Conservation (phyloP, 2,888 invertebrate genomes). For the Strigamia crassipes region DNA sequence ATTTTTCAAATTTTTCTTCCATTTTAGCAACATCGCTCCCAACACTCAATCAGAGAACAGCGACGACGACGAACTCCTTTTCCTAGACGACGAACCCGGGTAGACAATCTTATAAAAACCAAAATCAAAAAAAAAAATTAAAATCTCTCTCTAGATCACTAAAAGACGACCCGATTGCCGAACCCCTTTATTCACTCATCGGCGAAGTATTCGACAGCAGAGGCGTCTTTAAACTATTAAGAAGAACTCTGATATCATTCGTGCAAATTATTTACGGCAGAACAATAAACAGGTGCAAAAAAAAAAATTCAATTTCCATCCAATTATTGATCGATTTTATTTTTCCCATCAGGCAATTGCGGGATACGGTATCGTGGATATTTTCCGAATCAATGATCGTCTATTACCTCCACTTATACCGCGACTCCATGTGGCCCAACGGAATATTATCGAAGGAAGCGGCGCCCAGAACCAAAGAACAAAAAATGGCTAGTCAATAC, state of each 20-base stretch:
- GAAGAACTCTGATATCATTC: conserved; percentile 85
- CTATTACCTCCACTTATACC: conserved; percentile 79
- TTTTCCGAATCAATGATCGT: conserved; percentile 90
- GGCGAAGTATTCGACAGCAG: conserved; percentile 89
- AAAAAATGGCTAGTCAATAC: conserved; percentile 62
- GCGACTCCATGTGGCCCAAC: conserved; percentile 89
- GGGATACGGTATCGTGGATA: conserved; percentile 83
- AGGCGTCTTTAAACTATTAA: conserved; percentile 83
- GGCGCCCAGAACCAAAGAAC: conserved; percentile 65
- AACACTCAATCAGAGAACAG: conserved; percentile 62
- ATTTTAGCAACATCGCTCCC: neutral
- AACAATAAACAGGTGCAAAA: conserved; percentile 73
- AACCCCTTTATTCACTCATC: conserved; percentile 83
- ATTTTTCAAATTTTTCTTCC: neutral
- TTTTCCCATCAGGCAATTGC: conserved; percentile 70
- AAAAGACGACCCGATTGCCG: conserved; percentile 79
- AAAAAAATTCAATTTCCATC: neutral
- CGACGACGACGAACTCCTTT: conserved; percentile 78
- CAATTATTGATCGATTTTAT: neutral
- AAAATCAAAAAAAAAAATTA: too few species aligned
- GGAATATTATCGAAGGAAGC: conserved; percentile 66
- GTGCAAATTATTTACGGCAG: conserved; percentile 91
- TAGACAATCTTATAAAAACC: conserved; percentile 39
- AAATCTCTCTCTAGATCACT: conserved; percentile 52
- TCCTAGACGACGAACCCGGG: conserved; percentile 66